These are phyloP conservation scores for Muntiacus reevesi DNA, from an alignment of 2,113 vertebrate species.

Conservation along the genomic window DNA sequence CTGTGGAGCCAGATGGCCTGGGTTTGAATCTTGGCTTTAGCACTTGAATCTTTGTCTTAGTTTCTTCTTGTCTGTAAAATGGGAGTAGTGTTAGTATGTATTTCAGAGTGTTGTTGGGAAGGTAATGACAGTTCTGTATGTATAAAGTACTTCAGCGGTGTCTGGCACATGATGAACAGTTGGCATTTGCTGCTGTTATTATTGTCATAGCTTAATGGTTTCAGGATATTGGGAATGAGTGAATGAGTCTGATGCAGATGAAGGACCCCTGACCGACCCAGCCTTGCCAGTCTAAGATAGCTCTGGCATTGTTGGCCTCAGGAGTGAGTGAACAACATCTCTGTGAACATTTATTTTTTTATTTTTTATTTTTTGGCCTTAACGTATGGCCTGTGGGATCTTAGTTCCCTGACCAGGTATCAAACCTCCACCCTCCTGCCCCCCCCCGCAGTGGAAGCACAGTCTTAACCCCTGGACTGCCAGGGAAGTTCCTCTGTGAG, in stretches of 20 bases:
- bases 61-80: background rate
- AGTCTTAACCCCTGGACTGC: background rate
- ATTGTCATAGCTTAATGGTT: background rate
- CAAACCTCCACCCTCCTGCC: too few species aligned
- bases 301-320: background rate
- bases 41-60: background rate
- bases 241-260: background rate
- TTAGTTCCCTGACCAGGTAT: background rate
- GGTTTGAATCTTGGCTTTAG: background rate
- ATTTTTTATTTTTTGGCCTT: background rate
- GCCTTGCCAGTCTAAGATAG: background rate
- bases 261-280: background rate
- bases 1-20: background rate
- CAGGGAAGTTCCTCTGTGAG: background rate
- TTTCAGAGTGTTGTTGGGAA: background rate
- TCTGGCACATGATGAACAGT: background rate
- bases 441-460: background rate
- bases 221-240: background rate
- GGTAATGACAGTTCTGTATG: background rate
- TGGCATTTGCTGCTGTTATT: background rate
- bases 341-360: background rate
- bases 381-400: background rate
- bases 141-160: background rate
- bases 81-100: background rate
- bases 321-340: background rate